Base-by-base conservation (phyloP, 2,113 vertebrate species). In the Ptilonorhynchus violaceus region DNA sequence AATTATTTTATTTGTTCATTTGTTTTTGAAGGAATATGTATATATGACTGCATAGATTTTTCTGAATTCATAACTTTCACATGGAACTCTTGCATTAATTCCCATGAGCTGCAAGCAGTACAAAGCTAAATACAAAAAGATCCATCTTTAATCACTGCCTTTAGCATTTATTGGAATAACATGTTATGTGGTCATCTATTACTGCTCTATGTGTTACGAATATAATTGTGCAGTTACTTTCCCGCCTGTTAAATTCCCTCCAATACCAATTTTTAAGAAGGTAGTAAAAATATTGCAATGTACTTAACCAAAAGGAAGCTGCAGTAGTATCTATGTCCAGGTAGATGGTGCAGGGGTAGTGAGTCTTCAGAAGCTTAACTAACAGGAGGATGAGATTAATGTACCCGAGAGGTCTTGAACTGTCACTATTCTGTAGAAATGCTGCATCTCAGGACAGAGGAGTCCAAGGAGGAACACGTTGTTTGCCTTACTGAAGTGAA, bases 321-420 rank as follows among this genome's bases (percentile, higher is more conserved):
- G 6, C 42, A 13, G 3, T 33, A 35, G 11, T 50, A 37, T 31
- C 27, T 58, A 0, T 0, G 1, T 39, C 18, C 7, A 41, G 42
- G 35, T 8, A 46, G 44, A 21, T 52, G 59, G 42, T 3, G 3
- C 13, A 33, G 15, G 19, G 5, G 4, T n/a, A 19, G 12, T 9
- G 10, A 66, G 21, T 70, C 39, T 68, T 42, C 15, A 67, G 47
- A 62, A 87, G 16, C 30, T 77, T 59, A 68, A n/a, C 27, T 88
- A 25, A 58, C 20, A 70, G 47, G 28, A 83, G 62, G 52, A 30
- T 42, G 42, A 42, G 42, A 15, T 42, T 76, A 52, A 33, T 31
- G 12, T 25, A 35, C 30, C 56, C 1, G 1, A 52, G 55, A 53
- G 33, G 21, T 78, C 21, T 66, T 70, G 55, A 53, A 33, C 66